Evolutionary conservation across 2,797 vertebrate species (phyloP).

Genomic region (Silurus aristotelis): DNA sequence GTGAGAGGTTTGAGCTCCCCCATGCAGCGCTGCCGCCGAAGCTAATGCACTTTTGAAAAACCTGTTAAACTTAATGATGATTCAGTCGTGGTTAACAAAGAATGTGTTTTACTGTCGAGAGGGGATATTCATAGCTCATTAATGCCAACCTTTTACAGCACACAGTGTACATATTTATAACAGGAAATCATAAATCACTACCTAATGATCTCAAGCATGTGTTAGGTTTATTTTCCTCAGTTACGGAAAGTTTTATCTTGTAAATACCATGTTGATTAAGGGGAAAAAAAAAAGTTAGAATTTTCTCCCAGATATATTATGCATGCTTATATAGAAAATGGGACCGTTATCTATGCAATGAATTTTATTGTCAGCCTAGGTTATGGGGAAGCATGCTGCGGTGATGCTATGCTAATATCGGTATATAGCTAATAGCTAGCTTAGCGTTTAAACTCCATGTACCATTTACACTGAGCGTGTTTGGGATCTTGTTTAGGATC

Average conservation of each 20-base stretch:
- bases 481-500: constrained; percentile 36
- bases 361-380: not conserved
- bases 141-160: constrained; percentile 51
- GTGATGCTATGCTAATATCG: not conserved
- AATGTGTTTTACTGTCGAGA: constrained; percentile 53
- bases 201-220: constrained; percentile 45
- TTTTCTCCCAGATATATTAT: constrained; percentile 26
- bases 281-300: not conserved
- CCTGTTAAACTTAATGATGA: constrained; percentile 53
- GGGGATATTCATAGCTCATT: constrained; percentile 47
- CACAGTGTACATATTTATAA: constrained; percentile 45
- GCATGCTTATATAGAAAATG: constrained; percentile 4
- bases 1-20: constrained; percentile 37
- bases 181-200: constrained; percentile 46
- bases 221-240: constrained; percentile 33
- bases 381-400: constrained; percentile 11
- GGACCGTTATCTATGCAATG: not conserved
- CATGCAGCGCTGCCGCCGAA: constrained; percentile 18
- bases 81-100: constrained; percentile 50
- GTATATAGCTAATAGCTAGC: not conserved
- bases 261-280: constrained; percentile 41
- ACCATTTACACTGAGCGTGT: not conserved
- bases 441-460: not conserved
- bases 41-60: constrained; percentile 49
- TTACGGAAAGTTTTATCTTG: constrained; percentile 37